These are phyloP conservation scores for Enteromius afrohamiltoni DNA, from an alignment of 2,797 vertebrate genomes.

Conservation along the genomic window DNA sequence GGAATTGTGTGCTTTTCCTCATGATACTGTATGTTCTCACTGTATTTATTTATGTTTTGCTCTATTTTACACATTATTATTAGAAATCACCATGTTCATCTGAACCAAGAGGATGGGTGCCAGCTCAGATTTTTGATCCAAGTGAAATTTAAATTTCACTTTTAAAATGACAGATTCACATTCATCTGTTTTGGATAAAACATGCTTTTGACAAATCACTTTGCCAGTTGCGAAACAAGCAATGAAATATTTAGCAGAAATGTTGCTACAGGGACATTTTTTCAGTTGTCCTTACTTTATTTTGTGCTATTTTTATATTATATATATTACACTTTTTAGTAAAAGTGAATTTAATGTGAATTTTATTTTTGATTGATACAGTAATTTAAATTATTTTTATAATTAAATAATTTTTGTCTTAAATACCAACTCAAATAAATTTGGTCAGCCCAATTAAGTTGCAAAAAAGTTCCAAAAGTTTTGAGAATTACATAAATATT, in stretches of 20 bases:
- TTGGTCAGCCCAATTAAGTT: not conserved
- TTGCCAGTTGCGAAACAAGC: not conserved
- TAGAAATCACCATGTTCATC: not conserved
- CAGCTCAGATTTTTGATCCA: not conserved
- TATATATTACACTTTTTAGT: not conserved
- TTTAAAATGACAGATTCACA: not conserved
- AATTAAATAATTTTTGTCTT: not conserved
- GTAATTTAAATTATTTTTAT: not conserved
- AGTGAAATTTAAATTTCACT: too few relatives aligned
- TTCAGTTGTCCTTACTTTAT: not conserved
- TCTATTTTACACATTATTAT: conserved; percentile 21
- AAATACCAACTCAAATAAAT: not conserved
- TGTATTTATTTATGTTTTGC: conserved; percentile 20
- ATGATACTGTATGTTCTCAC: not conserved
- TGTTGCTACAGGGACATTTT: not conserved
- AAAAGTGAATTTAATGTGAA: too few relatives aligned
- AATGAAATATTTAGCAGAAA: not conserved
- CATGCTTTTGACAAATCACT: not conserved
- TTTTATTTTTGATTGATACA: not conserved
- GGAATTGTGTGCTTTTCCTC: not conserved
- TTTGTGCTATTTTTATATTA: not conserved
- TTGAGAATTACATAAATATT: too few relatives aligned
- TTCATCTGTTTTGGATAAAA: not conserved
- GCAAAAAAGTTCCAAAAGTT: too few relatives aligned
- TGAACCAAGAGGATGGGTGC: not conserved